A percentile compares a stretch with the other conserved stretches of the same genome.
phyloP scores from a whole-genome alignment of 2,888 invertebrate species.

The Heliconius hortense region DNA sequence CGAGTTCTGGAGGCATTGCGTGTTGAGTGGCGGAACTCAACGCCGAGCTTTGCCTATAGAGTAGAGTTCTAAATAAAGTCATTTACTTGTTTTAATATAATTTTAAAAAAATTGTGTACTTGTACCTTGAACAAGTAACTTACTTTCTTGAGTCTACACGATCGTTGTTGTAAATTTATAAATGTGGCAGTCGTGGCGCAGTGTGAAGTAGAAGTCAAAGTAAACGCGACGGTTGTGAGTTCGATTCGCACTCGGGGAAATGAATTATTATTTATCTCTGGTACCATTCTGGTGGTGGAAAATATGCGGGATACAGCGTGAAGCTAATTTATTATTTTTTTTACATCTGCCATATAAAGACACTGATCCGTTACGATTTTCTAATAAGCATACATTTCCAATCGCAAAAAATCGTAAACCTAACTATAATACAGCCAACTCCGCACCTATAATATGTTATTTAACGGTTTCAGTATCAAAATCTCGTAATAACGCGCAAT shows the following conservation, averaged over 20 bases:
- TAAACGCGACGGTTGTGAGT: background rate
- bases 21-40: too few relatives aligned
- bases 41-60: too few relatives aligned
- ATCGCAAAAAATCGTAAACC: background rate
- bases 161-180: background rate
- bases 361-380: too few relatives aligned
- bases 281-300: too few relatives aligned
- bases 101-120: background rate
- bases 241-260: background rate
- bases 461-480: conserved; percentile 19
- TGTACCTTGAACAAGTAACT: background rate
- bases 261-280: background rate
- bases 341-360: too few relatives aligned
- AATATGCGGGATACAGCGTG: background rate
- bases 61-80: too few relatives aligned
- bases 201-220: too few relatives aligned
- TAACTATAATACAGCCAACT: background rate
- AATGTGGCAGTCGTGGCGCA: too few relatives aligned
- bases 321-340: too few relatives aligned
- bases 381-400: background rate
- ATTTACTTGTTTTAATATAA: too few relatives aligned
- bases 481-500: conserved; percentile 18
- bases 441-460: conserved; percentile 5
- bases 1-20: too few relatives aligned
- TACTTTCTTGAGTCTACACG: background rate